Evolutionary conservation across 1,140 invertebrate species (phyloP).

Genomic region (Formica selysi): DNA sequence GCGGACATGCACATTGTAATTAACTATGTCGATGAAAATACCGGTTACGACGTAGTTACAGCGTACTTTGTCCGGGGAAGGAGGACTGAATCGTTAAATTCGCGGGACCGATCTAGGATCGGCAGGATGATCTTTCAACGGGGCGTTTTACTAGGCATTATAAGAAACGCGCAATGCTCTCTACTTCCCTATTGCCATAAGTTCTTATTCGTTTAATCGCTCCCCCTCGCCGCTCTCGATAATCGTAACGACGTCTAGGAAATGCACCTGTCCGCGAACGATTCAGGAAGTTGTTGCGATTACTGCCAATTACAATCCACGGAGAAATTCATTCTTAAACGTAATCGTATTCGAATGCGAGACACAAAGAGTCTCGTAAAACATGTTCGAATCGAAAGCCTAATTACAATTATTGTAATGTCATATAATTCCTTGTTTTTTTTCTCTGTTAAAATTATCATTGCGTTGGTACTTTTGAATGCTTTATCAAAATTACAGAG

Average conservation of each 20-base stretch:
- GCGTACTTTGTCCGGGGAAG: conserved; percentile 56
- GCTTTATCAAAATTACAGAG: neutral
- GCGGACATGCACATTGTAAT: conserved; percentile 57
- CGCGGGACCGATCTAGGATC: conserved; percentile 36
- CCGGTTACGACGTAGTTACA: conserved; percentile 63
- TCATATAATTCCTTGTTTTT: conserved; percentile 19
- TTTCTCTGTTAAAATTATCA: neutral
- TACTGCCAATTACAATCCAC: conserved; percentile 35
- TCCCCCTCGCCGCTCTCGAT: conserved; percentile 32
- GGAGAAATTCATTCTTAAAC: conserved; percentile 39
- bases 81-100: conserved; percentile 70
- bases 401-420: neutral
- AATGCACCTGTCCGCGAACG: conserved; percentile 55
- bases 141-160: conserved; percentile 67
- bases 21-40: conserved; percentile 47
- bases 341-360: conserved; percentile 32
- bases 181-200: conserved; percentile 67
- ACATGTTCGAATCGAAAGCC: neutral
- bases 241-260: conserved; percentile 62
- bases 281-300: conserved; percentile 58
- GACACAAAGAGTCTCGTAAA: neutral
- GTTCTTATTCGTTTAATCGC: conserved; percentile 69
- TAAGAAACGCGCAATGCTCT: conserved; percentile 55
- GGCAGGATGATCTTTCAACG: conserved; percentile 62
- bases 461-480: neutral